phyloP scores from a whole-genome alignment of 2,113 vertebrate species.

The Aegithalos caudatus region DNA sequence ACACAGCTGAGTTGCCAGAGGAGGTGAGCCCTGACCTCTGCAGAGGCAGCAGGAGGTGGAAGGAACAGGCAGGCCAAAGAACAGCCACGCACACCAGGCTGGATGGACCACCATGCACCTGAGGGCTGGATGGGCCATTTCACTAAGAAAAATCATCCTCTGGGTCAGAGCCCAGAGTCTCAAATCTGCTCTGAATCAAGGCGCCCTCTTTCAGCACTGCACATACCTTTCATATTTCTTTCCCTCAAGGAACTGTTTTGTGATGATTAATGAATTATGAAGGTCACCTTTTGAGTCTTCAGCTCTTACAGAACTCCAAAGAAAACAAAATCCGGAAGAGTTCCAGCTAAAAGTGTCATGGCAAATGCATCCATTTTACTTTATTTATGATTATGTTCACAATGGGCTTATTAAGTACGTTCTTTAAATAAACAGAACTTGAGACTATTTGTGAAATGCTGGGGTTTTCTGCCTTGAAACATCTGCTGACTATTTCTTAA shows the following conservation, averaged over 20 bases:
- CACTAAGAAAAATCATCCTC: background rate
- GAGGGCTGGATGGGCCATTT: background rate
- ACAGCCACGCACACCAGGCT: fast-evolving
- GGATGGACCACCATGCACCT: background rate
- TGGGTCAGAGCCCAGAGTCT: background rate
- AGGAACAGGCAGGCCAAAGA: background rate
- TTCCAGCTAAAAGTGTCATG: background rate
- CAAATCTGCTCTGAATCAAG: background rate
- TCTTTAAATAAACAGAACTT: conserved; percentile 16
- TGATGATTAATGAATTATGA: conserved; percentile 39
- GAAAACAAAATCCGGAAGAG: background rate
- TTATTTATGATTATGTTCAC: conserved; percentile 29
- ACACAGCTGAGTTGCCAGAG: background rate
- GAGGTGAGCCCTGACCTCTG: background rate
- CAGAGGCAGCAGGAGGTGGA: background rate
- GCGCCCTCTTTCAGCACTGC: background rate
- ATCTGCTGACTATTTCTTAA: conserved; percentile 8
- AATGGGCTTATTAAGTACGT: background rate
- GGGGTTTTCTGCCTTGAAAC: background rate
- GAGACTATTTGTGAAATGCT: conserved; percentile 18
- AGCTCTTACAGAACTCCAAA: background rate
- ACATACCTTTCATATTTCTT: conserved; percentile 32
- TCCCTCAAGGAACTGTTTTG: conserved; percentile 13
- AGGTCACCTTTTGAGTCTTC: conserved; percentile 30
- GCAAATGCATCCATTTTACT: conserved; percentile 3